These are phyloP conservation scores for Menidia menidia DNA, from an alignment of 2,797 vertebrate genomes.

Conservation along the genomic window DNA sequence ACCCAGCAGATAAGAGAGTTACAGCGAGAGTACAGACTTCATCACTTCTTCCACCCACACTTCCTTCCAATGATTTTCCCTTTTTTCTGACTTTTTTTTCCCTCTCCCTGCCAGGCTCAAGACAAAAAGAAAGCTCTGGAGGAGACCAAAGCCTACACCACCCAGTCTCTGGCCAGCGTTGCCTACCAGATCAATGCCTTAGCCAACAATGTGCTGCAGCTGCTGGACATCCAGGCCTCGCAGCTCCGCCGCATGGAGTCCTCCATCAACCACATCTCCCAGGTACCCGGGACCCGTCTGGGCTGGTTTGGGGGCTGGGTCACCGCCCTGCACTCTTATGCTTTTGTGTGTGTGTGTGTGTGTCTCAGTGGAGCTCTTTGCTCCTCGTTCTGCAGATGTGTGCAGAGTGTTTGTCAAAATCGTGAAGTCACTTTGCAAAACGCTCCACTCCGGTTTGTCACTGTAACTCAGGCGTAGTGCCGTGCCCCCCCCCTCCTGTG, in stretches of 20 bases:
- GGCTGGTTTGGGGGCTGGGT: neutral
- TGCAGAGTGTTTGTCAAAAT: neutral
- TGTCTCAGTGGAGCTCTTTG: too few species aligned
- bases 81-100: conserved; percentile 19
- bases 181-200: conserved; percentile 99
- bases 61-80: conserved; percentile 27
- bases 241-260: conserved; percentile 99
- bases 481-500: neutral
- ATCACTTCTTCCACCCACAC: conserved; percentile 40
- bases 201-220: conserved; percentile 98
- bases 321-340: too few species aligned
- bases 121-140: conserved; percentile 99
- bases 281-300: conserved; percentile 75
- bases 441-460: too few species aligned
- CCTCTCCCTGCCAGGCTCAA: conserved; percentile 83
- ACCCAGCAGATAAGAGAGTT: conserved; percentile 23
- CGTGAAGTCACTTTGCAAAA: neutral
- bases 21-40: conserved; percentile 37
- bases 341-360: too few species aligned
- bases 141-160: conserved; percentile 99
- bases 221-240: conserved; percentile 98
- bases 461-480: neutral
- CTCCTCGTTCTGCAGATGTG: too few species aligned
- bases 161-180: conserved; percentile 98
- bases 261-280: conserved; percentile 98